phyloP scores from a whole-genome alignment of 2,888 invertebrate species.

The Omphaloscelis lunosa region DNA sequence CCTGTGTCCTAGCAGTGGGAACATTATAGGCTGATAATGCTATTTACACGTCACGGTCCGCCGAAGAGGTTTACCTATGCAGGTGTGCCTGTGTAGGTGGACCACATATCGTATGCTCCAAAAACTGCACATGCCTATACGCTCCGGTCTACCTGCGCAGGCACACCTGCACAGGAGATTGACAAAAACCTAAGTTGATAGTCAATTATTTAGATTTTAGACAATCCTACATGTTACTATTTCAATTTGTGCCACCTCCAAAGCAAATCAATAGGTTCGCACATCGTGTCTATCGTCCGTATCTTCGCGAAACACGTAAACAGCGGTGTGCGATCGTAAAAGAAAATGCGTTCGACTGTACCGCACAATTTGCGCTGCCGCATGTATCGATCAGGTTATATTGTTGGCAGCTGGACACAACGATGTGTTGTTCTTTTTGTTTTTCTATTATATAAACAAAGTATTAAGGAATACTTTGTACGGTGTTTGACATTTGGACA shows the following conservation, averaged over 20 bases:
- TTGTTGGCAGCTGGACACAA: conserved; percentile 56
- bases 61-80: too few relatives aligned
- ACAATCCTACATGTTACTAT: background rate
- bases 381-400: conserved; percentile 80
- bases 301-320: conserved; percentile 89
- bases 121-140: too few relatives aligned
- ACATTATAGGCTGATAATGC: too few relatives aligned
- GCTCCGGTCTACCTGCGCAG: too few relatives aligned
- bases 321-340: conserved; percentile 87
- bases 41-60: too few relatives aligned
- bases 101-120: too few relatives aligned
- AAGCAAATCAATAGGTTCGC: conserved; percentile 68
- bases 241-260: conserved; percentile 67
- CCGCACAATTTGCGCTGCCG: conserved; percentile 80
- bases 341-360: conserved; percentile 88
- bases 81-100: too few relatives aligned
- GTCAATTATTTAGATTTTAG: background rate
- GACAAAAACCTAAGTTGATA: background rate
- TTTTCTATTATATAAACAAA: background rate
- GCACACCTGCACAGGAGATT: too few relatives aligned
- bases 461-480: background rate
- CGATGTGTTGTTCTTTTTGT: conserved; percentile 6
- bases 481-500: background rate
- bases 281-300: conserved; percentile 78
- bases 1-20: too few relatives aligned